A percentile compares a stretch with the other conserved stretches of the same genome.
Evolutionary conservation across 2,113 vertebrate genomes (phyloP).

Genomic region (Apistogramma diplotaenia): DNA sequence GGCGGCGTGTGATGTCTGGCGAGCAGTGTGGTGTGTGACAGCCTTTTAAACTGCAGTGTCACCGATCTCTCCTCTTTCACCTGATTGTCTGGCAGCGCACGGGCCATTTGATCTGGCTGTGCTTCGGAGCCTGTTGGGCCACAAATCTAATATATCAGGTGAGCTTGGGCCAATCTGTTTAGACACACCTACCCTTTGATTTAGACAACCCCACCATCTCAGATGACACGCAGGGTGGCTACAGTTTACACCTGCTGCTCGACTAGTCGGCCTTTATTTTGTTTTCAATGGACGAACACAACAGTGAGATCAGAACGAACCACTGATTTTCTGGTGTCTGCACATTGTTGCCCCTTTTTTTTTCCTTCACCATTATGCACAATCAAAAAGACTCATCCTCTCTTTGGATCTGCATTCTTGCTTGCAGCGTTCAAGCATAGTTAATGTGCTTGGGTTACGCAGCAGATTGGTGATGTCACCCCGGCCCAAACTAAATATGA

Average conservation of each 20-base stretch:
- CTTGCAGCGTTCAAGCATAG: conserved; percentile 41
- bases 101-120: conserved; percentile 53
- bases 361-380: background rate
- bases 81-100: conserved; percentile 47
- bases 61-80: conserved; percentile 44
- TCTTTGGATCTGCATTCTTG: background rate
- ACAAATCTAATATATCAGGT: conserved; percentile 48
- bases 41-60: conserved; percentile 54
- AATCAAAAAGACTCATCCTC: background rate
- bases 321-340: background rate
- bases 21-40: conserved; percentile 59
- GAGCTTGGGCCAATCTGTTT: conserved; percentile 64
- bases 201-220: conserved; percentile 47
- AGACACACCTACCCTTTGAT: conserved; percentile 68
- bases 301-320: background rate
- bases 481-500: conserved; percentile 48
- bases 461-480: conserved; percentile 52
- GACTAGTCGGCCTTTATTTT: background rate
- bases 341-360: background rate
- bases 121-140: conserved; percentile 48
- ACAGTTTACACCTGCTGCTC: conserved; percentile 48
- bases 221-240: conserved; percentile 29
- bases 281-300: background rate
- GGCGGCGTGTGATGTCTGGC: conserved; percentile 30
- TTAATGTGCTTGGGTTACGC: conserved; percentile 43